phyloP scores from a whole-genome alignment of 2,113 vertebrate species.

The Osmerus mordax region DNA sequence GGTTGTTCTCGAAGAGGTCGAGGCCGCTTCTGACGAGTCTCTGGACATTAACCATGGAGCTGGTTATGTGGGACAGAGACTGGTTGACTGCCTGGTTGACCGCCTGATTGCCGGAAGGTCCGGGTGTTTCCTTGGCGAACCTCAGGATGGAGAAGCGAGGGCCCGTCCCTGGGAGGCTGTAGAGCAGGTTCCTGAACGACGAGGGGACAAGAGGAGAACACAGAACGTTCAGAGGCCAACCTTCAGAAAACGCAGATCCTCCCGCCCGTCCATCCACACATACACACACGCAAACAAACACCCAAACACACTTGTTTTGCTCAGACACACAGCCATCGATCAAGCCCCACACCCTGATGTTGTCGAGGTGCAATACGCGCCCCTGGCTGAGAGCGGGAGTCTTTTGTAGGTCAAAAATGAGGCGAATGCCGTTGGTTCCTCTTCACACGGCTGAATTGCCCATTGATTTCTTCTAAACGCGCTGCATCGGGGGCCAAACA shows the following conservation, averaged over 20 bases:
- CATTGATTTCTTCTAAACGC: slow-evolving; percentile 71
- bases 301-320: slow-evolving; percentile 7
- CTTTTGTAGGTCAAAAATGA: slow-evolving; percentile 59
- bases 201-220: not conserved
- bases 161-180: slow-evolving; percentile 77
- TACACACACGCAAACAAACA: not conserved
- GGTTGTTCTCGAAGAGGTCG: slow-evolving; percentile 83
- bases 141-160: slow-evolving; percentile 80
- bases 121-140: slow-evolving; percentile 61
- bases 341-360: slow-evolving; percentile 24
- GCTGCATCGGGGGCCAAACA: slow-evolving; percentile 54
- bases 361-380: not conserved
- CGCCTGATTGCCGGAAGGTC: not conserved
- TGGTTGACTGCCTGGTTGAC: slow-evolving; percentile 60
- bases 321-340: slow-evolving; percentile 14
- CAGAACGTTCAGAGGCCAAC: not conserved
- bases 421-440: slow-evolving; percentile 43
- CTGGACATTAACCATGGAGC: slow-evolving; percentile 83
- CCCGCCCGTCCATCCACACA: slow-evolving; percentile 5
- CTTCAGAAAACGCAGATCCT: not conserved
- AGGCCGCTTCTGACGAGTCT: slow-evolving; percentile 83
- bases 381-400: slow-evolving; percentile 43
- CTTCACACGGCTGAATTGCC: slow-evolving; percentile 44
- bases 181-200: slow-evolving; percentile 84
- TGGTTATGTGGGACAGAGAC: slow-evolving; percentile 79